Evolutionary conservation across 2,113 vertebrate genomes (phyloP).

Genomic region (Arenaria interpres): DNA sequence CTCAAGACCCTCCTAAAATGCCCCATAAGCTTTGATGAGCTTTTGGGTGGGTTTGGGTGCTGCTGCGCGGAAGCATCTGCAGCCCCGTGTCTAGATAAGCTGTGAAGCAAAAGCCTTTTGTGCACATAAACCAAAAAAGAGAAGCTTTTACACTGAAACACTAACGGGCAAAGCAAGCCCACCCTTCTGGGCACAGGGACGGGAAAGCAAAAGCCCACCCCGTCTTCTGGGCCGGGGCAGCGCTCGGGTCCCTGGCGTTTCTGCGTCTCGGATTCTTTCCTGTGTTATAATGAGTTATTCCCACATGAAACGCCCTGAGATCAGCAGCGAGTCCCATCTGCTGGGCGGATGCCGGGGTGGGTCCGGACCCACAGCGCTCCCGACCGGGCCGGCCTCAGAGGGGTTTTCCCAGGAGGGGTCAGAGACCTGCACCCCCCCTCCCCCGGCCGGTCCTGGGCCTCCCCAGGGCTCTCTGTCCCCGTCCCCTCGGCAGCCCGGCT

Average conservation of each 20-base stretch:
- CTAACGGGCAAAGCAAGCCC: neutral
- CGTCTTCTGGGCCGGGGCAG: neutral
- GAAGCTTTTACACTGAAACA: constrained; percentile 21
- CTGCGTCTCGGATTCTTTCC: neutral
- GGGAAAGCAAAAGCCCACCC: neutral
- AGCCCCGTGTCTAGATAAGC: neutral
- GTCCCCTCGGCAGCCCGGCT: neutral
- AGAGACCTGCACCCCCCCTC: neutral
- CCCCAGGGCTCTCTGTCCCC: neutral
- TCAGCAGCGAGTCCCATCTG: neutral
- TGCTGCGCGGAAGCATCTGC: fast-evolving
- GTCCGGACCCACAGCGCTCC: no score
- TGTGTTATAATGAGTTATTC: fast-evolving
- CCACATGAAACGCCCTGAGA: fast-evolving
- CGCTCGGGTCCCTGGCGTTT: neutral
- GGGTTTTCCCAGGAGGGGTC: neutral
- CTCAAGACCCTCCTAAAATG: neutral
- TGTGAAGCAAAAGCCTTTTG: constrained; percentile 53
- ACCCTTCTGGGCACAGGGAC: fast-evolving
- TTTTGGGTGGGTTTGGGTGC: neutral
- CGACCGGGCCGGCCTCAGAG: neutral
- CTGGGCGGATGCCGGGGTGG: fast-evolving
- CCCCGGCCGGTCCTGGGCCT: neutral
- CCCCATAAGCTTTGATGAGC: neutral
- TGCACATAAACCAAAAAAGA: constrained; percentile 49